Evolutionary conservation across 1,140 invertebrate species (phyloP).

Genomic region (Uloborus diversus): DNA sequence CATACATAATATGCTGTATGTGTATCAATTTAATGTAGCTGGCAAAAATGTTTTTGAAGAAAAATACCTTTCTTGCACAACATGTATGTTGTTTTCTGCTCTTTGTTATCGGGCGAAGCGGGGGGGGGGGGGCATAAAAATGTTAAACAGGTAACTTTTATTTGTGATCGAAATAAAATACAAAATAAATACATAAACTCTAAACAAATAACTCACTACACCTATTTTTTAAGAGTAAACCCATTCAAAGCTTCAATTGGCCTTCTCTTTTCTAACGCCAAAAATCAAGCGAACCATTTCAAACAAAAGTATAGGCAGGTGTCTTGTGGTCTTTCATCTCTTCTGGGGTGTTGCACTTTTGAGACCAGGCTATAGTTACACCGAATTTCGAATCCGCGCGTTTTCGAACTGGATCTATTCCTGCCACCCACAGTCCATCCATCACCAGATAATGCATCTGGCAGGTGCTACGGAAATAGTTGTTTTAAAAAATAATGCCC

Average conservation of each 20-base stretch:
- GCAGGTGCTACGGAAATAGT: constrained; percentile 17
- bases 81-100: too few species aligned
- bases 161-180: not conserved
- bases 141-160: constrained; percentile 3
- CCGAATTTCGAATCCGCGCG: constrained; percentile 17
- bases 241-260: not conserved
- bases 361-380: not conserved
- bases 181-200: not conserved
- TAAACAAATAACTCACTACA: not conserved
- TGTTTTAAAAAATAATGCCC: constrained; percentile 26
- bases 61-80: too few species aligned
- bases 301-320: constrained; percentile 22
- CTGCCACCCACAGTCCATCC: constrained; percentile 19
- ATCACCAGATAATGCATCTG: constrained; percentile 35
- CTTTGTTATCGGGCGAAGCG: too few species aligned
- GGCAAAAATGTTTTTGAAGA: too few species aligned
- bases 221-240: not conserved
- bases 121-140: not conserved
- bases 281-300: constrained; percentile 18
- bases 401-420: constrained; percentile 15
- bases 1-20: too few species aligned
- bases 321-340: constrained; percentile 45
- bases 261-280: not conserved
- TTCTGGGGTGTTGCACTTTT: not conserved
- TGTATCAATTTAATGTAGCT: too few species aligned